Percentiles rank a stretch among this genome's conserved stretches.
phyloP scores from a whole-genome alignment of 2,113 vertebrate genomes.

The Pyrgilauda ruficollis region DNA sequence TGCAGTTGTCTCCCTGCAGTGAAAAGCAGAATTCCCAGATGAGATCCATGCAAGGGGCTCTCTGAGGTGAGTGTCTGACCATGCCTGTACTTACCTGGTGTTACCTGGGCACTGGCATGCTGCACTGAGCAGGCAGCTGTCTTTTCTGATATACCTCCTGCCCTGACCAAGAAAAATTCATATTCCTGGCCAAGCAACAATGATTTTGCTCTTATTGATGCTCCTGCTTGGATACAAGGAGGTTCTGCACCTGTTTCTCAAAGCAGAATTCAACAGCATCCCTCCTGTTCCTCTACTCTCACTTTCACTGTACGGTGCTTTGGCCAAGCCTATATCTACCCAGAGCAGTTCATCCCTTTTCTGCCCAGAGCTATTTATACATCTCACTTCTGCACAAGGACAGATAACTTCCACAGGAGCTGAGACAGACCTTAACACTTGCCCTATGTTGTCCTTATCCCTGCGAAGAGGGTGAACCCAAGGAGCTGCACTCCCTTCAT shows the following conservation, averaged over 20 bases:
- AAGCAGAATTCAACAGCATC: neutral
- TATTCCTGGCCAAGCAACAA: neutral
- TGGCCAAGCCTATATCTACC: neutral
- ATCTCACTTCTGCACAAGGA: neutral
- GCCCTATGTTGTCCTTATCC: neutral
- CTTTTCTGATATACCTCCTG: neutral
- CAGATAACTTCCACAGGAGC: neutral
- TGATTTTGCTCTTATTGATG: neutral
- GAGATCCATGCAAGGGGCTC: neutral
- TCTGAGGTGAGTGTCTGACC: neutral
- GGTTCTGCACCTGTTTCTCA: neutral
- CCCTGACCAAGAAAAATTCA: neutral
- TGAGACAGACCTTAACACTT: neutral
- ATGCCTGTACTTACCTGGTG: neutral
- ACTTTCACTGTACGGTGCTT: fast-evolving
- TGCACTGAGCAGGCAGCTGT: neutral
- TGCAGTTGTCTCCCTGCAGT: neutral
- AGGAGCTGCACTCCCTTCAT: neutral
- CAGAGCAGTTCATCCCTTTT: neutral
- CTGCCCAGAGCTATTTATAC: neutral
- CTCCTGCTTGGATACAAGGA: neutral
- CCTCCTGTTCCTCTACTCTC: neutral
- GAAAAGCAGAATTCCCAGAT: fast-evolving
- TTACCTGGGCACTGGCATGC: neutral
- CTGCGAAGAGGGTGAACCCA: neutral